Evolutionary conservation across 1,140 invertebrate species (phyloP).

Genomic region (Pachypeltis micranthus): DNA sequence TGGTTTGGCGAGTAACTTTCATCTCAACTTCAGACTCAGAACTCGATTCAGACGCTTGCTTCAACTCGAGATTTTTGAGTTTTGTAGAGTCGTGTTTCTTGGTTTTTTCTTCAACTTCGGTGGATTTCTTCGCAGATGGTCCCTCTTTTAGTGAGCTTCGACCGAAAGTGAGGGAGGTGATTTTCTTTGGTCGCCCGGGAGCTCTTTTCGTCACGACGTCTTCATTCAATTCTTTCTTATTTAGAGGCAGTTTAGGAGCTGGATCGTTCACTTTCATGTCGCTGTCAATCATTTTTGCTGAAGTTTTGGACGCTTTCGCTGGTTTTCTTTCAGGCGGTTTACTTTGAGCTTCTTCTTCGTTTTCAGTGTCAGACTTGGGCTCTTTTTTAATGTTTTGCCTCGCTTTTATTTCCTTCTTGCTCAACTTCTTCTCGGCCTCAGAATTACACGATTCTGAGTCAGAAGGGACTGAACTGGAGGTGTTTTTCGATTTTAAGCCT

Average conservation of each 20-base stretch:
- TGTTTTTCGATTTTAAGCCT: background rate
- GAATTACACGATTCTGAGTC: no score
- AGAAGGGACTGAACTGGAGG: no score
- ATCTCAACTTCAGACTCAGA: conserved; percentile 16
- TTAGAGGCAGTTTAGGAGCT: no score
- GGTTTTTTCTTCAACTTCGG: background rate
- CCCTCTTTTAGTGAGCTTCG: no score
- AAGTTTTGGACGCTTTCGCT: no score
- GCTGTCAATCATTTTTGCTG: no score
- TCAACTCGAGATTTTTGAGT: background rate
- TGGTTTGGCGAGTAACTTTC: background rate
- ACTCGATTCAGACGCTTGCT: conserved; percentile 4
- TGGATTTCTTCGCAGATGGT: no score
- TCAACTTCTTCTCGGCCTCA: background rate
- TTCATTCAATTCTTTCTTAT: no score
- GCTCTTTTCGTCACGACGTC: no score
- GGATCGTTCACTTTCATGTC: no score
- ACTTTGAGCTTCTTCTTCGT: conserved; percentile 27
- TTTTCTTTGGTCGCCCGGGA: background rate
- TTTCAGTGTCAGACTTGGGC: conserved; percentile 19
- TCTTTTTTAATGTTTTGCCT: background rate
- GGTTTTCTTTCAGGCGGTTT: no score
- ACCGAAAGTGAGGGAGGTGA: no score
- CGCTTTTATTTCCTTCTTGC: background rate
- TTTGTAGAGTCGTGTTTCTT: background rate